Evolutionary conservation across 2,797 vertebrate genomes (phyloP).

Genomic region (Sebastes vulpes): DNA sequence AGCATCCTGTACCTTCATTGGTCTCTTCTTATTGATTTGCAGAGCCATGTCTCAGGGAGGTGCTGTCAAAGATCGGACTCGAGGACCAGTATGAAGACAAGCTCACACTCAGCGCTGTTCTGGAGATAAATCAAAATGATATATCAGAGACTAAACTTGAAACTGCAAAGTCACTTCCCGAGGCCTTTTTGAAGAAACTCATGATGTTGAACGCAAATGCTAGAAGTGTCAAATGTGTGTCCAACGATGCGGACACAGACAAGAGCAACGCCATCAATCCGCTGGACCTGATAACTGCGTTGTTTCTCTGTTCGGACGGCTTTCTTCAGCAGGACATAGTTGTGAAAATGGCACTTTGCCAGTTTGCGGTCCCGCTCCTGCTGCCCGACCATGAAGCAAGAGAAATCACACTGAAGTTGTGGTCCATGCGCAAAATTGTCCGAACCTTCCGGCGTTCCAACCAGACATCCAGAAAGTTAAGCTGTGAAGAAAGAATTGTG

Average conservation of each 20-base stretch:
- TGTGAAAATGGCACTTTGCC: slow-evolving; percentile 80
- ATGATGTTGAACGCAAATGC: slow-evolving; percentile 71
- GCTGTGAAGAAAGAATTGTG: slow-evolving; percentile 77
- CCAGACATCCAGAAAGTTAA: slow-evolving; percentile 35
- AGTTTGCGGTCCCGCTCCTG: slow-evolving; percentile 82
- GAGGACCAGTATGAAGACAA: slow-evolving; percentile 69
- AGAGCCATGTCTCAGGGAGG: slow-evolving; percentile 49
- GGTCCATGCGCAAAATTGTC: slow-evolving; percentile 79
- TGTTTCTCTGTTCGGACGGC: slow-evolving; percentile 49
- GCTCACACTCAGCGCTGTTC: slow-evolving; percentile 62
- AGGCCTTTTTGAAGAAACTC: slow-evolving; percentile 76
- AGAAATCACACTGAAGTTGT: slow-evolving; percentile 77
- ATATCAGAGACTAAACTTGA: slow-evolving; percentile 51
- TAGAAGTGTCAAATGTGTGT: slow-evolving; percentile 51
- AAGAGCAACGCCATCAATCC: slow-evolving; percentile 22
- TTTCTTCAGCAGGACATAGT: slow-evolving; percentile 47
- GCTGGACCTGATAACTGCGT: slow-evolving; percentile 40
- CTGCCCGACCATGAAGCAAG: slow-evolving; percentile 73
- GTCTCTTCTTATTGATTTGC: slow-evolving; percentile 14
- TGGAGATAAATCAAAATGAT: slow-evolving; percentile 70
- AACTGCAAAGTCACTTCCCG: slow-evolving; percentile 56
- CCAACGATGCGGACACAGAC: not conserved
- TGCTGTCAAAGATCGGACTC: slow-evolving; percentile 71
- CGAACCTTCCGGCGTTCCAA: slow-evolving; percentile 74
- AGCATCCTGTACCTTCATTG: not conserved